Evolutionary conservation across 2,797 vertebrate species (phyloP), one percentile per base, ranked within the genome.

Genomic region (Sebastes melanostomus): DNA sequence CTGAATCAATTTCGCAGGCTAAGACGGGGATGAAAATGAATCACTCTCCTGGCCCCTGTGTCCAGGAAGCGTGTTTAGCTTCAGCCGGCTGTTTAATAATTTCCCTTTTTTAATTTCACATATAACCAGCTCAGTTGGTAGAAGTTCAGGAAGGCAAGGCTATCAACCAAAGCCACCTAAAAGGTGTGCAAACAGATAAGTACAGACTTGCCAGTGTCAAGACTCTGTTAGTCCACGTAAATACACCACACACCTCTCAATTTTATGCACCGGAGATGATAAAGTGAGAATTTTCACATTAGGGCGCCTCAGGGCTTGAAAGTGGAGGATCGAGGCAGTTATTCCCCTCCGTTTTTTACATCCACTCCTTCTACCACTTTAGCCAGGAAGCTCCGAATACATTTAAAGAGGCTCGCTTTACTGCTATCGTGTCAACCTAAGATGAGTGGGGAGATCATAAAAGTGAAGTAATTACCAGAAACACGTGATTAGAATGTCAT

Each of bases 401-500:
- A 88, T 92, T 89, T 86, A 84, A 90, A 91, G 77, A 90, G 79
- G 82, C 88, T 93, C 75, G 78, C 91, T 93, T 93, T 52, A 78
- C 76, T 89, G 78, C 85, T 72, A 71, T 92, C 82, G 22, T 88
- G 89, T 94, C 92, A 89, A 77, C 62, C 89, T 70, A 76, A 86
- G 88, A 88, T 82, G 88, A 88, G 83, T 52, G 8, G 67, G 76
- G 75, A 85, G 88, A 93, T 93, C 74, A 82, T 91, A 84, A 94
- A 95, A 92, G 91, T 86, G 82, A 91, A 91, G 93, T 96, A 95
- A 95, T 96, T 95, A 96, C 93, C 91, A 87, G 83, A 90, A 94
- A 91, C 91, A 92, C 91, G 89, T 95, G 95, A 96, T 96, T 95
- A 94, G 90, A 92, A 93, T 95, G 94, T 95, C 94, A 94, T 93